phyloP scores from a whole-genome alignment of 53 echinoderm and acorn worm species.

The Pentamera pediparva region DNA sequence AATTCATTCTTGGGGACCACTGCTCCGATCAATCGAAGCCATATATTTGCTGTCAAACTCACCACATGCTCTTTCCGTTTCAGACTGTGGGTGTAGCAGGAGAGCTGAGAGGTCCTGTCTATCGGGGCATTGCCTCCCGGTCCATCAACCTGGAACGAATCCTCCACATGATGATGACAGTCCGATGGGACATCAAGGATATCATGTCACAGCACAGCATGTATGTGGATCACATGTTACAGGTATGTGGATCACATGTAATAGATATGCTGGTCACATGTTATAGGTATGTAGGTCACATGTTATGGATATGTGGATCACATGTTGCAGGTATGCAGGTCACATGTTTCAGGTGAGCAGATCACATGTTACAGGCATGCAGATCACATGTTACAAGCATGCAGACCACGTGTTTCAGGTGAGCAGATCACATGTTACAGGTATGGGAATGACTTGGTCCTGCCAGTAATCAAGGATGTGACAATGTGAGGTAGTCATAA shows the following conservation, averaged over 20 bases:
- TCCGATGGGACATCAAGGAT: constrained; percentile 87
- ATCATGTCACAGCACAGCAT: constrained; percentile 98
- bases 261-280: neutral
- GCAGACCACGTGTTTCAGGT: too few relatives aligned
- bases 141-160: constrained; percentile 74
- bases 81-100: constrained; percentile 92
- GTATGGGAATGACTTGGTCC: constrained; percentile 27
- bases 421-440: constrained; percentile 85
- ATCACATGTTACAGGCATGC: neutral
- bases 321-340: constrained; percentile 64
- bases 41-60: too few relatives aligned
- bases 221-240: constrained; percentile 84
- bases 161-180: constrained; percentile 82
- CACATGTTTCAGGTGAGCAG: constrained; percentile 59
- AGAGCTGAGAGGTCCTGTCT: constrained; percentile 80
- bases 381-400: neutral
- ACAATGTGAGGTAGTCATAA: too few relatives aligned
- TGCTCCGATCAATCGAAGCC: too few relatives aligned
- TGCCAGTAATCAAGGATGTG: too few relatives aligned
- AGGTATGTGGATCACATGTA: constrained; percentile 43
- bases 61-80: neutral
- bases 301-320: constrained; percentile 75
- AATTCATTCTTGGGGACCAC: too few relatives aligned
- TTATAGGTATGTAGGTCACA: neutral
- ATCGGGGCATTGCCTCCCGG: constrained; percentile 76